These are phyloP conservation scores for Palaemon carinicauda DNA, from an alignment of 1,140 invertebrate species.

Conservation along the genomic window DNA sequence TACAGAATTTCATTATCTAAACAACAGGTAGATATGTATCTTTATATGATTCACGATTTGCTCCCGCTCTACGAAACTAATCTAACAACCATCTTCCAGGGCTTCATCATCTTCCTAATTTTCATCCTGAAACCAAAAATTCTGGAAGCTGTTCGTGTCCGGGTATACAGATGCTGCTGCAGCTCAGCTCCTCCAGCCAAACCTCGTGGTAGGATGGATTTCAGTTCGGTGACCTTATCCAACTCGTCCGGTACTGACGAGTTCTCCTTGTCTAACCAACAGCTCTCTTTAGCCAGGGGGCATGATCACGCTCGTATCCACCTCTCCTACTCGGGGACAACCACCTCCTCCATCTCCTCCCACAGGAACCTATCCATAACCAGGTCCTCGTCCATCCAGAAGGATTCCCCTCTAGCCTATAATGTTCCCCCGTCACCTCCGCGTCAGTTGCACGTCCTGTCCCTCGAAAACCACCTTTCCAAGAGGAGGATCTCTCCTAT, in stretches of 20 bases:
- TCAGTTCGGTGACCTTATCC: slow-evolving; percentile 47
- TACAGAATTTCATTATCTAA: too few relatives aligned
- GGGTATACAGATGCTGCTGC: slow-evolving; percentile 46
- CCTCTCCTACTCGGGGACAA: background rate
- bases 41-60: background rate
- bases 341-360: background rate
- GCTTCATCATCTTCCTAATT: slow-evolving; percentile 60
- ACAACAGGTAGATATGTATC: background rate
- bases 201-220: slow-evolving; percentile 49
- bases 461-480: background rate
- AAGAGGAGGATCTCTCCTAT: background rate
- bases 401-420: background rate
- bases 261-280: slow-evolving; percentile 43
- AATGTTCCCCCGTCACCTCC: background rate
- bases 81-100: slow-evolving; percentile 14
- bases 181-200: slow-evolving; percentile 33
- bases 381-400: background rate
- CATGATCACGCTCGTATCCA: slow-evolving; percentile 20
- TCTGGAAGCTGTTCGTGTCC: slow-evolving; percentile 51
- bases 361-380: background rate
- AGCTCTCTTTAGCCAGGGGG: slow-evolving; percentile 31
- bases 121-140: slow-evolving; percentile 60
- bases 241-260: slow-evolving; percentile 44
- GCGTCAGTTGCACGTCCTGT: background rate
- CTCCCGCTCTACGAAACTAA: background rate